phyloP scores from a whole-genome alignment of 2,888 invertebrate species.

The Vanessa cardui region DNA sequence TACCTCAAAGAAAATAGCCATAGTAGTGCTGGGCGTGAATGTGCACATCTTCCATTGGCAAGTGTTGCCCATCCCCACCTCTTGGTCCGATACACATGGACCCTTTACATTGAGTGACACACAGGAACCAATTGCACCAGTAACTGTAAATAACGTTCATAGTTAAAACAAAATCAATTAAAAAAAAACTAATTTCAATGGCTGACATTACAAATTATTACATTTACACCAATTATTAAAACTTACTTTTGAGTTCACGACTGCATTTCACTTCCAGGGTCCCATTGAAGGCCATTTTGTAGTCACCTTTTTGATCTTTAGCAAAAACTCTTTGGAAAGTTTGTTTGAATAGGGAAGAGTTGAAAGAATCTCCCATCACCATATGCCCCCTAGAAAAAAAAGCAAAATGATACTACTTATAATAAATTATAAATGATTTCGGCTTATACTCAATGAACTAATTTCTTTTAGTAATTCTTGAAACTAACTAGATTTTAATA shows the following conservation, averaged over 20 bases:
- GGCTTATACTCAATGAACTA: too few species aligned
- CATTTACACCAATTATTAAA: slow-evolving; percentile 11
- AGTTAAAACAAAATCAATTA: background rate
- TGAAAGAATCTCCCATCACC: slow-evolving; percentile 99
- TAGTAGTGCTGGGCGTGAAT: slow-evolving; percentile 94
- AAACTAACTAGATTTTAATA: too few species aligned
- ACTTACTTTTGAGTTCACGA: slow-evolving; percentile 92
- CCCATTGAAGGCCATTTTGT: slow-evolving; percentile 99
- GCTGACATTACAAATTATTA: too few species aligned
- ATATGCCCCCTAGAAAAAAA: slow-evolving; percentile 92
- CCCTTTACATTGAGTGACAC: slow-evolving; percentile 96
- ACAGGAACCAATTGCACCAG: slow-evolving; percentile 98
- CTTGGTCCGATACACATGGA: slow-evolving; percentile 96
- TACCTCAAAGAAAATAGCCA: slow-evolving; percentile 96
- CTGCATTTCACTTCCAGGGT: slow-evolving; percentile 98
- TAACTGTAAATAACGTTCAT: slow-evolving; percentile 79
- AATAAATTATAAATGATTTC: too few species aligned
- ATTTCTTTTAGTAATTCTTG: too few species aligned
- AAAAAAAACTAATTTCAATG: too few species aligned
- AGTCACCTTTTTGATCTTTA: slow-evolving; percentile 93
- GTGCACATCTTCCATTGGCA: slow-evolving; percentile 99
- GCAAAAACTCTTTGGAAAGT: slow-evolving; percentile 99
- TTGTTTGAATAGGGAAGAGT: slow-evolving; percentile 99
- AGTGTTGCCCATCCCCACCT: slow-evolving; percentile 98
- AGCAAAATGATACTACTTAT: background rate